Percentiles rank a stretch among this genome's conserved stretches.
Conservation (phyloP, 1,140 invertebrate species). For the Asobara japonica region DNA sequence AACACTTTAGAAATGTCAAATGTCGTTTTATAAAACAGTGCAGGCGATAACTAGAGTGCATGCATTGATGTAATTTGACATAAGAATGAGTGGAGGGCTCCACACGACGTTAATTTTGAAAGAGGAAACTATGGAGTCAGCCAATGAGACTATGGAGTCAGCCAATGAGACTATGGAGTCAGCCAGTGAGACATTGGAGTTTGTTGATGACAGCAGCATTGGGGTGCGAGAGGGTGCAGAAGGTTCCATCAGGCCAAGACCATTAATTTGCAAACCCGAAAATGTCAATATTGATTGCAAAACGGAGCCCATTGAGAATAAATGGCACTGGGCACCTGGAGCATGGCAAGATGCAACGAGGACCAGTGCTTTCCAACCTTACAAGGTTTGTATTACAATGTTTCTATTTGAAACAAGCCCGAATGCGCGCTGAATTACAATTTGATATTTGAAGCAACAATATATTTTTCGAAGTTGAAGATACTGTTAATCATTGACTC, state of each 20-base stretch:
- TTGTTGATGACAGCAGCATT: constrained; percentile 34
- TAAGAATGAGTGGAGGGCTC: constrained; percentile 30
- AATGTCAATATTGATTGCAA: constrained; percentile 59
- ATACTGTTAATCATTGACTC: too few relatives aligned
- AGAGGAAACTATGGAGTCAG: constrained; percentile 37
- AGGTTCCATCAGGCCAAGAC: constrained; percentile 59
- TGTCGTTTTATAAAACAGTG: not conserved
- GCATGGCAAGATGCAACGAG: constrained; percentile 67
- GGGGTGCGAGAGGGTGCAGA: constrained; percentile 36
- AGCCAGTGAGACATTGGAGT: constrained; percentile 32
- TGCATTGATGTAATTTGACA: not conserved
- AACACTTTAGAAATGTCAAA: too few relatives aligned
- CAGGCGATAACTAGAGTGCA: not conserved
- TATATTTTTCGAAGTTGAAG: too few relatives aligned
- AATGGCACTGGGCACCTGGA: constrained; percentile 64
- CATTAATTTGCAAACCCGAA: constrained; percentile 61
- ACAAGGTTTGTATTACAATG: constrained; percentile 59
- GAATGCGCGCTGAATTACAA: too few relatives aligned
- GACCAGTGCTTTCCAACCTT: constrained; percentile 71
- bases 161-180: constrained; percentile 41
- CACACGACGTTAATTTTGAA: constrained; percentile 35
- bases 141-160: constrained; percentile 30
- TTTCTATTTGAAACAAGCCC: too few relatives aligned
- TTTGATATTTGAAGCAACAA: too few relatives aligned
- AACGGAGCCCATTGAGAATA: constrained; percentile 61